Conservation (phyloP, 1,140 invertebrate genomes). For the Zaprionus africanus region DNA sequence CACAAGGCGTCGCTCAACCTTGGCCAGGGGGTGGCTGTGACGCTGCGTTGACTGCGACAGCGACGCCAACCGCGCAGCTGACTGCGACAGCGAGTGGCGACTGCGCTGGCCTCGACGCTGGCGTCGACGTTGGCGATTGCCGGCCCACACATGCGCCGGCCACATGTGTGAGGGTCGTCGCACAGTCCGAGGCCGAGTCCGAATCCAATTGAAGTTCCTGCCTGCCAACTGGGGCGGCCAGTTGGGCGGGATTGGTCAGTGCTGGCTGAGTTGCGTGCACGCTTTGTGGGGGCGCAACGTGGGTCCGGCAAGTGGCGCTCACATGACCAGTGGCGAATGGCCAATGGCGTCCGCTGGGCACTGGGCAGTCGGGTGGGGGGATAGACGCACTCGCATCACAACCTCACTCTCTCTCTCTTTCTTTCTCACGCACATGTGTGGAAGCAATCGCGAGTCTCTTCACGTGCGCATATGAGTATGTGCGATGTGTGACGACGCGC, state of each 20-base stretch:
- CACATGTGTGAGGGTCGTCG: constrained; percentile 34
- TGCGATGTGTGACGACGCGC: background rate
- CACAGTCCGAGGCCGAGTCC: constrained; percentile 20
- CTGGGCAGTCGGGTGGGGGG: background rate
- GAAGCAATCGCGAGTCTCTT: background rate
- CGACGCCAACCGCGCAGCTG: constrained; percentile 15
- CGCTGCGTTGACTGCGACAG: constrained; percentile 22
- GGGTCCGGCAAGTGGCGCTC: constrained; percentile 25
- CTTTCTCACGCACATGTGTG: constrained; percentile 6
- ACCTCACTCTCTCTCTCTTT: constrained; percentile 16
- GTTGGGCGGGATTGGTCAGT: constrained; percentile 69
- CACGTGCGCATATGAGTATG: background rate
- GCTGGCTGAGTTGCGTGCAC: constrained; percentile 22
- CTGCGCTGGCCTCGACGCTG: constrained; percentile 15
- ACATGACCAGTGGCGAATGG: constrained; percentile 41
- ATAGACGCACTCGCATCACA: background rate
- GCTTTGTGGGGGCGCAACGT: constrained; percentile 1
- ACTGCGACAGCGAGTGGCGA: background rate
- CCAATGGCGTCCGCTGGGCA: constrained; percentile 48
- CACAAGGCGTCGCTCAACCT: constrained; percentile 30
- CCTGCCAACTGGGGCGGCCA: constrained; percentile 65
- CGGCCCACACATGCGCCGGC: constrained; percentile 45
- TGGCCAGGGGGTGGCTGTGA: constrained; percentile 35
- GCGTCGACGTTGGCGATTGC: background rate
- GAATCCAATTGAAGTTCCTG: constrained; percentile 73